phyloP scores from a whole-genome alignment of 2,797 vertebrate species.

The Danio aesculapii region DNA sequence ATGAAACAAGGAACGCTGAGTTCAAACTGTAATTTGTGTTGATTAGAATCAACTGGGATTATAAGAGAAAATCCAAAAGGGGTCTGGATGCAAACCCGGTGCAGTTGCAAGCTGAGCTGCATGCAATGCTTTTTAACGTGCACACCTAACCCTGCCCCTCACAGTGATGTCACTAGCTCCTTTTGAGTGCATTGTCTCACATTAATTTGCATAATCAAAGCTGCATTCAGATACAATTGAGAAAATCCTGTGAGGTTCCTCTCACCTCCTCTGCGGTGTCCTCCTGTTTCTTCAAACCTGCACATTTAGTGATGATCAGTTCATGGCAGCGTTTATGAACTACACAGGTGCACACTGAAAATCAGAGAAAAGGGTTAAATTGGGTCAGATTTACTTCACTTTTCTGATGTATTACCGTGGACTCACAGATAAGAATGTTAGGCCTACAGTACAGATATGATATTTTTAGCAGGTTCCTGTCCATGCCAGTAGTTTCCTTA shows the following conservation, averaged over 20 bases:
- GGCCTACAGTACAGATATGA: neutral
- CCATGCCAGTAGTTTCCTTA: neutral
- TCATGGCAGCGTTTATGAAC: constrained; percentile 97
- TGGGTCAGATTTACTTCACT: neutral
- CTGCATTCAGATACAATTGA: neutral
- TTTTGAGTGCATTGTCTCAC: too few relatives aligned
- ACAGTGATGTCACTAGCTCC: too few relatives aligned
- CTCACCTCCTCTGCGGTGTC: constrained; percentile 88
- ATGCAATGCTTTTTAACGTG: too few relatives aligned
- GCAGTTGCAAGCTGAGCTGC: too few relatives aligned
- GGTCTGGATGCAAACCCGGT: too few relatives aligned
- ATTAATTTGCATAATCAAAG: neutral
- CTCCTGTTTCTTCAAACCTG: constrained; percentile 96
- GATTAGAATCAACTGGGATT: too few relatives aligned
- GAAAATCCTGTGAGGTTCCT: neutral
- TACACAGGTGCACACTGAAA: constrained; percentile 93
- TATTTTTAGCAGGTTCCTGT: constrained; percentile 14
- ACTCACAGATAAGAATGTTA: neutral
- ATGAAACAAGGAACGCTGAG: too few relatives aligned
- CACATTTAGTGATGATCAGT: constrained; percentile 96
- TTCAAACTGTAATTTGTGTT: too few relatives aligned
- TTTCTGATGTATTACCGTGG: neutral
- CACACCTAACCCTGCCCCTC: too few relatives aligned
- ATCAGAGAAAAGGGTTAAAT: constrained; percentile 11
- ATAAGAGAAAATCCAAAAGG: too few relatives aligned